Percentiles rank a stretch among this genome's conserved stretches.
phyloP scores from a whole-genome alignment of 2,113 vertebrate species.

The Pipra filicauda region DNA sequence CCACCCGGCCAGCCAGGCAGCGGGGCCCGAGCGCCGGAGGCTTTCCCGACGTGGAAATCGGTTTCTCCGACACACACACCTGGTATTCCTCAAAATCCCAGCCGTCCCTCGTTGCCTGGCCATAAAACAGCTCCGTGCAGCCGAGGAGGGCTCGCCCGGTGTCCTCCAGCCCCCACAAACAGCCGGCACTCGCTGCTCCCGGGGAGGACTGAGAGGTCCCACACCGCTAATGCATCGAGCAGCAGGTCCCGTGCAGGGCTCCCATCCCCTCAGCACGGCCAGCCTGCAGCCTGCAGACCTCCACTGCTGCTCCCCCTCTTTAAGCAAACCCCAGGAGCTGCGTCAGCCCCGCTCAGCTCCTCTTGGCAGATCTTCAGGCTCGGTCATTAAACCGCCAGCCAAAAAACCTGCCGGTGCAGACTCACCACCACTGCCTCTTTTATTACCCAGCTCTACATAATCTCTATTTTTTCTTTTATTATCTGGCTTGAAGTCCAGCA shows the following conservation, averaged over 20 bases:
- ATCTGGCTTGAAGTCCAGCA: neutral
- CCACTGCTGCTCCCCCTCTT: neutral
- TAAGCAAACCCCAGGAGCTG: constrained; percentile 5
- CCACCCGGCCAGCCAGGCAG: neutral
- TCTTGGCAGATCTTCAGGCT: constrained; percentile 7
- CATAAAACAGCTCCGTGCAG: neutral
- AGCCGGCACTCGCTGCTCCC: neutral
- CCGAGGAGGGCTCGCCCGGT: accelerated
- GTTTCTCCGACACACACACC: neutral
- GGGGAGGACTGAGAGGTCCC: neutral
- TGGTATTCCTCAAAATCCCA: neutral
- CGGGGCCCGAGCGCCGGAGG: neutral
- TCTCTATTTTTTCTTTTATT: neutral
- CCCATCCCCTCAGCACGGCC: neutral
- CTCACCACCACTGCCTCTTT: constrained; percentile 19
- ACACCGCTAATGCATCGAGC: neutral
- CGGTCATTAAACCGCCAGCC: constrained; percentile 11
- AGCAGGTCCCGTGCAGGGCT: neutral
- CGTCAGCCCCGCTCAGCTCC: neutral
- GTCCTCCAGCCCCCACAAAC: neutral
- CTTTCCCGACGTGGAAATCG: accelerated
- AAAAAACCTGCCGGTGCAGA: neutral
- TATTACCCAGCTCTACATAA: neutral
- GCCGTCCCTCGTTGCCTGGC: neutral
- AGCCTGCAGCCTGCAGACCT: neutral